These are phyloP conservation scores for Formicarius rufipectus DNA, from an alignment of 2,113 vertebrate species.

Conservation along the genomic window DNA sequence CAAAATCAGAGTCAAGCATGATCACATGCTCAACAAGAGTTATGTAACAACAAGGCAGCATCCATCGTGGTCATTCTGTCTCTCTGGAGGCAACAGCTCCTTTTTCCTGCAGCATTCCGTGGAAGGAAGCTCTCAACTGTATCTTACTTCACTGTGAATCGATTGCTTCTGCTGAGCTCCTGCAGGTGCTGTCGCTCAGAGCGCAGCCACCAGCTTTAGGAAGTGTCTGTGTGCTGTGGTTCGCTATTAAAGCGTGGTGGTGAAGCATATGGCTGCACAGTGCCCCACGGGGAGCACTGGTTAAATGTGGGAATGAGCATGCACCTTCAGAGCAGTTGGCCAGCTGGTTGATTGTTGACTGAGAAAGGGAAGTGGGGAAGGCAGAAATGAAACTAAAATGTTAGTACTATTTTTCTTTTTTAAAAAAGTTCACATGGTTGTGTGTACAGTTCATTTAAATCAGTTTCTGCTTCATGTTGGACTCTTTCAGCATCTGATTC, in stretches of 20 bases:
- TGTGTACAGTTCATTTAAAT: background rate
- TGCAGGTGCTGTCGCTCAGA: constrained; percentile 6
- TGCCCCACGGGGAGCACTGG: background rate
- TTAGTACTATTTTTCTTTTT: background rate
- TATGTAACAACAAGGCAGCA: background rate
- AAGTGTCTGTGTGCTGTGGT: constrained; percentile 7
- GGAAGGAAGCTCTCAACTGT: background rate
- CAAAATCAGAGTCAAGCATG: background rate
- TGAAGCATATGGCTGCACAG: background rate
- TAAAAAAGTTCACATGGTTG: background rate
- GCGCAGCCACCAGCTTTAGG: background rate
- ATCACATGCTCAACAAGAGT: background rate
- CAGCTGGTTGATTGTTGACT: constrained; percentile 2
- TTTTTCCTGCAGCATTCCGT: background rate
- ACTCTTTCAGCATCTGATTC: background rate
- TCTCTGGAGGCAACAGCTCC: background rate
- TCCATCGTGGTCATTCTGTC: background rate
- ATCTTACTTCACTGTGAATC: background rate
- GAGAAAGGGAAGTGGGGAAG: constrained; percentile 31
- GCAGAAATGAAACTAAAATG: constrained; percentile 12
- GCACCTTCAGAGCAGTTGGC: background rate
- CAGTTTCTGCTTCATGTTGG: background rate
- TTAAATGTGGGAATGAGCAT: background rate
- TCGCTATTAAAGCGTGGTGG: background rate
- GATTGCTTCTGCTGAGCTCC: background rate